Evolutionary conservation across 2,888 invertebrate species (phyloP), one percentile per base, ranked within the genome.

Genomic region (Yponomeuta evonymella): DNA sequence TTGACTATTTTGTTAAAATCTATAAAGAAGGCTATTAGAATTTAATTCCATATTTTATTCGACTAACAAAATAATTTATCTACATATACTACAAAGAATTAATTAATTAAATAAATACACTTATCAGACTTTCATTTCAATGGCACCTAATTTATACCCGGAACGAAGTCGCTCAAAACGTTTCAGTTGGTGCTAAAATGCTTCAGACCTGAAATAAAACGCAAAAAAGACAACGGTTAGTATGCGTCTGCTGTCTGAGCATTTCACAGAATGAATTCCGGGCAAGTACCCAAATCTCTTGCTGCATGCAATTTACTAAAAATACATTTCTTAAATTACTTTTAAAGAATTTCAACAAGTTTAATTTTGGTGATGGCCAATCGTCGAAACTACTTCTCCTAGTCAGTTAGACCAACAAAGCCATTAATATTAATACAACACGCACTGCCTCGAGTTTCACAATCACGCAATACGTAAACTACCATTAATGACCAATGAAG

Each of bases 31-130:
- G 29, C 6, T 30, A 64, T 65, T 65, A 58, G 65, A 30, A 65
- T 29, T 11, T 23, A 67, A 67, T 43, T 23, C 8, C 23, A 67
- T 23, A 43, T 10, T 67, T 67, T 87, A 67, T 67, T 68, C 10
- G 1, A 23, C 51, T 68, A 51, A 30, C 12, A 15, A 30, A 68
- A 23, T 33, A 48, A 48, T 48, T 48, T 70, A 69, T 23, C 63
- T 66, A 58, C 36, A 48, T 70, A 70, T 70, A 70, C 48, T 70
- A 71, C 68, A 72, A 69, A 72, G 70, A 72, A 70, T 70, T 71
- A 71, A 72, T 66, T 72, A 70, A 66, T 72, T 73, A 73, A 67
- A 72, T 70, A 69, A 70, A 69, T 48, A 62, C 72, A 70, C 65
- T 70, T 69, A 8, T 70, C 71, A 73, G 71, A 71, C 72, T 72